Evolutionary conservation across 2,888 invertebrate genomes (phyloP), one percentile per base, ranked within the genome.

Genomic region (Pemphredon lugubris): DNA sequence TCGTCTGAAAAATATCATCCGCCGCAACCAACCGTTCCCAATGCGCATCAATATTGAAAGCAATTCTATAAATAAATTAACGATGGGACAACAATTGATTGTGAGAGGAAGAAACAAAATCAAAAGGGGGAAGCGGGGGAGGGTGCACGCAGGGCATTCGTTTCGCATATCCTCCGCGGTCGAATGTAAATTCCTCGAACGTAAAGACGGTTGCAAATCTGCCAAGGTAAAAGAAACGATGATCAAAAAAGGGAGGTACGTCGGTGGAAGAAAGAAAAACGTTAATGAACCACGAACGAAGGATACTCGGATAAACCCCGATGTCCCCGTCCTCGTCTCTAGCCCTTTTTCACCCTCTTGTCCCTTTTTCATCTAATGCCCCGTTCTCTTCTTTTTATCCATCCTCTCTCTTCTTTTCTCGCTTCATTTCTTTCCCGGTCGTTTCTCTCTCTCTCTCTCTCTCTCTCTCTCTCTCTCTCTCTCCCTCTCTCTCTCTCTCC

Each of bases 261-360:
- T n/a, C n/a, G n/a, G n/a, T n/a, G 34, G 26, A 21, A 57, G 37
- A 64, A 67, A 61, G 51, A 45, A 54, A 68, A 47, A 75, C 53
- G 51, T 51, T 76, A 81, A 81, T 82, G 77, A 82, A 78, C 71
- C 68, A 47, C 66, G 67, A 59, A 68, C 39, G 60, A 65, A 57
- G 76, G 66, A 74, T 72, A 75, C 54, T 44, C 54, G 69, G 65
- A 82, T 79, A 79, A 78, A 75, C 59, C n/a, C n/a, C 50, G 53
- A 53, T 34, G 34, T 58, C 69, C 61, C 30, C 34, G 60, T 61
- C 21, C 53, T 26, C 23, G 20, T 42, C 39, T 13, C 37, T 11
- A 23, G 30, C 42, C n/a, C 42, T 11, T 45, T n/a, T 55, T 5
- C 45, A 50, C 32, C 21, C 51, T 32, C 48, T 32, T 54, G 14